Percentiles rank a stretch among this genome's conserved stretches.
Evolutionary conservation across 1,140 invertebrate species (phyloP).

Genomic region (Octopus bimaculoides): DNA sequence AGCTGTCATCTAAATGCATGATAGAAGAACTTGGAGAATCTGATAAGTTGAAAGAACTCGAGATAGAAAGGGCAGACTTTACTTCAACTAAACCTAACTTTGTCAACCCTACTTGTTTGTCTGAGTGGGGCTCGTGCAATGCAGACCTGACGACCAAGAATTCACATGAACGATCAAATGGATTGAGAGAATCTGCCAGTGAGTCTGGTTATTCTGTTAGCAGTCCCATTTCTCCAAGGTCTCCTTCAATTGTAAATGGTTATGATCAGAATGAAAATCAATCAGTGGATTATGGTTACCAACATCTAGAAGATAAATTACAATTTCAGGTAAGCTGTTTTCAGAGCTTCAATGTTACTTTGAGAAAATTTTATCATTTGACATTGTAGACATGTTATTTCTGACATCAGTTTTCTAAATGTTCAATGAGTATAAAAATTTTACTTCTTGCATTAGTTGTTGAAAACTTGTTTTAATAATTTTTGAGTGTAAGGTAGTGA

Average conservation of each 20-base stretch:
- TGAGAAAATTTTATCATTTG: too few species aligned
- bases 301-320: constrained; percentile 2
- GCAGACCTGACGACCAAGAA: not conserved
- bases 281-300: not conserved
- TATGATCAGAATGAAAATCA: not conserved
- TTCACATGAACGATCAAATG: not conserved
- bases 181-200: not conserved
- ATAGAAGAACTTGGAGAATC: not conserved
- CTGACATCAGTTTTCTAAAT: too few species aligned
- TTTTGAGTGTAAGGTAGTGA: too few species aligned
- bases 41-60: not conserved
- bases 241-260: not conserved
- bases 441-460: too few species aligned
- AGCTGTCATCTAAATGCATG: not conserved
- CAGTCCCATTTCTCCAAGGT: not conserved
- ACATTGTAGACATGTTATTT: too few species aligned
- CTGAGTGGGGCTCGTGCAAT: not conserved
- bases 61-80: not conserved
- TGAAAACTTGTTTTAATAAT: too few species aligned
- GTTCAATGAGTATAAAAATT: too few species aligned
- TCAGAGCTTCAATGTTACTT: too few species aligned
- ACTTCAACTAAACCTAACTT: not conserved
- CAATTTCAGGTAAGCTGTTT: not conserved
- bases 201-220: not conserved
- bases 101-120: not conserved